Percentiles rank a stretch among this genome's conserved stretches.
Evolutionary conservation across 2,888 invertebrate species (phyloP).

Genomic region (Neoascia interrupta): DNA sequence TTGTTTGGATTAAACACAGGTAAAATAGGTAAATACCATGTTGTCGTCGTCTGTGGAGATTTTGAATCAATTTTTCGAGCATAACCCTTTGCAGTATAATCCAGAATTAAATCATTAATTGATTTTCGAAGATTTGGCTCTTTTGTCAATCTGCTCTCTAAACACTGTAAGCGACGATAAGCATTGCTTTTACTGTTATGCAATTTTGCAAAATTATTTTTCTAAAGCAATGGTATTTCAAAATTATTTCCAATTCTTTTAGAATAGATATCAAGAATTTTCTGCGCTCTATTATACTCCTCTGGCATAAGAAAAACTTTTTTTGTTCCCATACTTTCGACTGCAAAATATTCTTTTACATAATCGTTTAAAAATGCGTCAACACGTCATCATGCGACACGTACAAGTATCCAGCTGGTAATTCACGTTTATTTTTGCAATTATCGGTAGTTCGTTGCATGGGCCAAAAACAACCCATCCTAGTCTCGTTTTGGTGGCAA

Average conservation of each 20-base stretch:
- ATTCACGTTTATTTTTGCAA: too few relatives aligned
- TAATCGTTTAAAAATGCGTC: conserved; percentile 1
- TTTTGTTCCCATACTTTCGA: conserved; percentile 16
- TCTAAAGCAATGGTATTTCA: conserved; percentile 19
- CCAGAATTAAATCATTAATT: too few relatives aligned
- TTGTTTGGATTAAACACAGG: conserved; percentile 1
- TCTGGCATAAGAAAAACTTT: conserved; percentile 1
- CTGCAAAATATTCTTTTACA: conserved; percentile 10
- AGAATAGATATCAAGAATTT: conserved; percentile 12
- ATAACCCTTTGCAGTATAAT: too few relatives aligned
- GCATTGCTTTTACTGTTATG: conserved; percentile 8
- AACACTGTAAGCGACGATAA: neutral
- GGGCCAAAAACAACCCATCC: too few relatives aligned
- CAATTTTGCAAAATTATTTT: neutral
- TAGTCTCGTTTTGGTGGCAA: too few relatives aligned
- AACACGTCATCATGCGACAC: neutral
- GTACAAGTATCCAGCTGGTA: too few relatives aligned
- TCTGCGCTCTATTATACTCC: conserved; percentile 7
- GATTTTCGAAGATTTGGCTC: too few relatives aligned
- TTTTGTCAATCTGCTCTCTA: conserved; percentile 4
- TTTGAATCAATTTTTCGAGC: neutral
- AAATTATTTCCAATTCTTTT: conserved; percentile 11
- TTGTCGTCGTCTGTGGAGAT: too few relatives aligned
- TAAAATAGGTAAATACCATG: conserved; percentile 30
- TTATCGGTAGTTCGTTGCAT: too few relatives aligned